phyloP scores from a whole-genome alignment of 2,888 invertebrate species.

The Agriopis aurantiaria region DNA sequence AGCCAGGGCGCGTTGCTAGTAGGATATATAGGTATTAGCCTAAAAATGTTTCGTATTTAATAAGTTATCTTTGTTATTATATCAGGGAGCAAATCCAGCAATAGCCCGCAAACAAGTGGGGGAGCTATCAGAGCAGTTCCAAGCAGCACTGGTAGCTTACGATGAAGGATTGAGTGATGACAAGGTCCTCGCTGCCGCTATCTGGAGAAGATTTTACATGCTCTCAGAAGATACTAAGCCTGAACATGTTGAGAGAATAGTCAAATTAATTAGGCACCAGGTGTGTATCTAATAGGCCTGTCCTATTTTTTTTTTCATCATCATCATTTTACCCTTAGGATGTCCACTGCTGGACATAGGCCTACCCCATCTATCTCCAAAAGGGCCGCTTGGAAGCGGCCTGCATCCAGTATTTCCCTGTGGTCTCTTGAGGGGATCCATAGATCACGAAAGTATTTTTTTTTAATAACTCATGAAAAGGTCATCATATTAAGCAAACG shows the following conservation, averaged over 20 bases:
- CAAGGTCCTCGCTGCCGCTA: constrained; percentile 91
- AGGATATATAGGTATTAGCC: neutral
- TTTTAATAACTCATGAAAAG: no score
- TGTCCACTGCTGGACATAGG: no score
- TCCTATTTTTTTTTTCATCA: no score
- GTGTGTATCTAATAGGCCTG: constrained; percentile 64
- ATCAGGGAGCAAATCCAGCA: constrained; percentile 87
- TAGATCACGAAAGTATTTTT: no score
- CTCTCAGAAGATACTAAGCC: constrained; percentile 88
- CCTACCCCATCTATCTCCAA: no score
- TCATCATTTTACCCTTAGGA: no score
- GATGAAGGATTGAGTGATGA: constrained; percentile 95
- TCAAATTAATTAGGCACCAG: constrained; percentile 92
- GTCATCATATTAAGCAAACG: no score
- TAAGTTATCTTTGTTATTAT: neutral
- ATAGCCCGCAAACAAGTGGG: constrained; percentile 88
- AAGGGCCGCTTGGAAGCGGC: no score
- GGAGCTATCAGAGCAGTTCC: constrained; percentile 92
- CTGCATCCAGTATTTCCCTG: no score
- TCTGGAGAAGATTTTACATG: constrained; percentile 94
- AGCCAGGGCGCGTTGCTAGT: no score
- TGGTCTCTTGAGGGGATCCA: no score
- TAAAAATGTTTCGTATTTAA: neutral
- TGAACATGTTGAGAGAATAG: constrained; percentile 89
- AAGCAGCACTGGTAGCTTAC: constrained; percentile 93